A percentile compares a stretch with the other conserved stretches of the same genome.
Conservation (phyloP, 2,797 vertebrate genomes). For the Aselliscus stoliczkanus region DNA sequence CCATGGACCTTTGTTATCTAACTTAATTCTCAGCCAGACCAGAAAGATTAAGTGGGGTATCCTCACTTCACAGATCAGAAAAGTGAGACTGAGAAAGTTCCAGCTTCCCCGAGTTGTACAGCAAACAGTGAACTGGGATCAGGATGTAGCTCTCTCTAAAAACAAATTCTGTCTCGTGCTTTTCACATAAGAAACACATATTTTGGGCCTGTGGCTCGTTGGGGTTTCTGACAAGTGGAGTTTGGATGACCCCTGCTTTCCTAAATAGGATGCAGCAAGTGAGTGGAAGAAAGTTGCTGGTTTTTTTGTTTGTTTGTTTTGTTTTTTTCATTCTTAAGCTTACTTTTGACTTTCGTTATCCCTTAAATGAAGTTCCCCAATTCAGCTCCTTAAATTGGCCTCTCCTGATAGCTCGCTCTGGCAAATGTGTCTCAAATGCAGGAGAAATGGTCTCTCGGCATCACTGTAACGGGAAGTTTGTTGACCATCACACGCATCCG, state of each 20-base stretch:
- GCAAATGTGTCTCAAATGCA: neutral
- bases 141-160: neutral
- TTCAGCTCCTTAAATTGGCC: neutral
- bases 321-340: neutral
- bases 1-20: neutral
- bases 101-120: neutral
- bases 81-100: neutral
- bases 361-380: neutral
- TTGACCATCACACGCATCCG: neutral
- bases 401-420: neutral
- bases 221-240: neutral
- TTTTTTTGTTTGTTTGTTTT: neutral
- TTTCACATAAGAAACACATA: neutral
- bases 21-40: neutral
- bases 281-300: neutral
- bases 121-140: neutral
- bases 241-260: neutral
- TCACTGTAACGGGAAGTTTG: conserved; percentile 29
- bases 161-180: neutral
- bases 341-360: neutral
- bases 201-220: neutral
- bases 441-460: neutral
- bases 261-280: neutral
- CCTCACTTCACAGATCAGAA: neutral
- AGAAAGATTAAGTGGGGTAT: neutral